phyloP scores from a whole-genome alignment of 2,797 vertebrate species.

The Anguilla pacifica region DNA sequence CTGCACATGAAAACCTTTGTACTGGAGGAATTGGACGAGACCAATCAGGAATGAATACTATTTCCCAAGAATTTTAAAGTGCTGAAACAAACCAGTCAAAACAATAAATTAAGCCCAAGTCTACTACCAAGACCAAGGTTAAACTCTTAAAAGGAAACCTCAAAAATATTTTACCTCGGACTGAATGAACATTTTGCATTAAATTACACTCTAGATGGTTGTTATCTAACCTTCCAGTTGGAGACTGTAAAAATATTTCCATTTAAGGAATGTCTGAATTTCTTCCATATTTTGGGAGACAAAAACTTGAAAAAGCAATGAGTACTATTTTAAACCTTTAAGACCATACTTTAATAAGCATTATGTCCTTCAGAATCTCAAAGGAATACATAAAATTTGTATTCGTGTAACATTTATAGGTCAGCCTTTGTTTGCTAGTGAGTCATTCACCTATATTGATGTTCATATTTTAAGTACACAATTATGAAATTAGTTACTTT shows the following conservation, averaged over 20 bases:
- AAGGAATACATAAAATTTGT: neutral
- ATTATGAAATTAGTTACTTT: neutral
- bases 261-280: constrained; percentile 70
- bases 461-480: neutral
- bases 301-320: constrained; percentile 42
- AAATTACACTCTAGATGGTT: constrained; percentile 67
- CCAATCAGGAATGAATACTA: constrained; percentile 63
- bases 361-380: constrained; percentile 38
- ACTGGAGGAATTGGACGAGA: constrained; percentile 62
- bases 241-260: constrained; percentile 71
- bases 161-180: constrained; percentile 67
- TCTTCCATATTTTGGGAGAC: constrained; percentile 57
- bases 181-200: constrained; percentile 58
- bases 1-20: constrained; percentile 54
- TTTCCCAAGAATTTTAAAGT: constrained; percentile 58
- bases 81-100: constrained; percentile 65
- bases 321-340: constrained; percentile 60
- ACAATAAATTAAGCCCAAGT: constrained; percentile 66
- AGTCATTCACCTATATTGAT: neutral
- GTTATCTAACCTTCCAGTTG: constrained; percentile 64
- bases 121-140: constrained; percentile 67
- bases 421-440: neutral
- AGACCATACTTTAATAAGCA: constrained; percentile 58
- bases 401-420: neutral
- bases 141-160: constrained; percentile 67